A percentile compares a stretch with the other conserved stretches of the same genome.
Evolutionary conservation across 2,888 invertebrate species (phyloP).

Genomic region (Cheilosia impressa): DNA sequence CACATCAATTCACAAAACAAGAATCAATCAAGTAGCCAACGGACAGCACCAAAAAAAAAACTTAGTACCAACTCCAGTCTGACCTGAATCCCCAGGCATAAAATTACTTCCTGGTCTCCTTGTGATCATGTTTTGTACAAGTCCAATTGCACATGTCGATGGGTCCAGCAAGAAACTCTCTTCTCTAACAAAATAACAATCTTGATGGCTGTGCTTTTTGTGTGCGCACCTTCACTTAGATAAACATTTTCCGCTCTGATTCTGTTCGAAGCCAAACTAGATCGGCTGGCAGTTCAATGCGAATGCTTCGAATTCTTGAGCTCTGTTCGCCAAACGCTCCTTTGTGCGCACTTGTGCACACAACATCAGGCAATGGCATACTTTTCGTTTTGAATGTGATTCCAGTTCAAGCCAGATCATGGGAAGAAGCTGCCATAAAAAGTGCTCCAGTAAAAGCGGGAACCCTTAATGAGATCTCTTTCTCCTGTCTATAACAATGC

Average conservation of each 20-base stretch:
- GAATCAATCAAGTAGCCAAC: constrained; percentile 42
- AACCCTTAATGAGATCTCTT: constrained; percentile 65
- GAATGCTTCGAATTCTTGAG: constrained; percentile 57
- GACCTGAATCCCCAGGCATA: constrained; percentile 48
- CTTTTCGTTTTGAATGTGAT: constrained; percentile 59
- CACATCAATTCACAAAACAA: constrained; percentile 35
- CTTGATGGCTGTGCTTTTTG: constrained; percentile 23
- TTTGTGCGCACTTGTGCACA: constrained; percentile 47
- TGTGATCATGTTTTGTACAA: constrained; percentile 17
- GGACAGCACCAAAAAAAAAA: neutral
- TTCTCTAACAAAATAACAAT: constrained; percentile 21
- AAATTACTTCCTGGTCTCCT: constrained; percentile 56
- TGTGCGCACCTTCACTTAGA: constrained; percentile 34
- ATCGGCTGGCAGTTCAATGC: constrained; percentile 30
- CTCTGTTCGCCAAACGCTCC: constrained; percentile 30
- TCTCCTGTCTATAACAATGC: constrained; percentile 55
- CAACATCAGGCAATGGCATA: constrained; percentile 45
- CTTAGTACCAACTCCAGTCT: constrained; percentile 12
- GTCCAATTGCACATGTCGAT: constrained; percentile 15
- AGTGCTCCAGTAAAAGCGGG: constrained; percentile 57
- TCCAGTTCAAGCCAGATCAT: constrained; percentile 53
- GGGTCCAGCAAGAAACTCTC: constrained; percentile 24
- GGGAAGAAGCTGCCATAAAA: constrained; percentile 54
- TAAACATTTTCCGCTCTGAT: constrained; percentile 50
- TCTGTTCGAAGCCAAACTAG: constrained; percentile 34